phyloP scores from a whole-genome alignment of 2,888 invertebrate species.

The Phytoseiulus persimilis region DNA sequence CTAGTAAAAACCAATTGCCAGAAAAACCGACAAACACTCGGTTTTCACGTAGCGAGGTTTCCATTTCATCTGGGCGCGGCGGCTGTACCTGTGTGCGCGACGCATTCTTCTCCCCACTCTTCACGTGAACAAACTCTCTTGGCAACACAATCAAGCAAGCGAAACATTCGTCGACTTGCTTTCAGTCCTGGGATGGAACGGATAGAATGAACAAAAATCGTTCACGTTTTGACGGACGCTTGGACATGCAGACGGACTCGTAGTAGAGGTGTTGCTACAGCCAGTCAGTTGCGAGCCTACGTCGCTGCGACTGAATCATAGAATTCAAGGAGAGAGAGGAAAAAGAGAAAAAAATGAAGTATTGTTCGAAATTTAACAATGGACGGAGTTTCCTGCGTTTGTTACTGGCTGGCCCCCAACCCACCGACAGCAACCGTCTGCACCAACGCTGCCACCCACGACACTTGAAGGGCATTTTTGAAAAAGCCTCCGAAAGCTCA shows the following conservation, averaged over 20 bases:
- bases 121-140: neutral
- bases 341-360: neutral
- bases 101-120: neutral
- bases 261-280: neutral
- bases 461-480: no score
- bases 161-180: neutral
- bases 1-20: neutral
- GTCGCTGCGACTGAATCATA: neutral
- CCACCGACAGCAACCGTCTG: neutral
- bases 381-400: neutral
- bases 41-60: neutral
- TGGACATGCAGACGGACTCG: neutral
- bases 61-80: neutral
- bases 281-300: neutral
- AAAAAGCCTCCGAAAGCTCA: neutral
- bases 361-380: slow-evolving; percentile 5
- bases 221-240: neutral
- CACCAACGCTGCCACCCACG: neutral
- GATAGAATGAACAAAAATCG: neutral
- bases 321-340: neutral
- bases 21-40: neutral
- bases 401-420: neutral
- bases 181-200: neutral
- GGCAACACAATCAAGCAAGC: neutral
- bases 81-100: neutral